Base-by-base conservation (phyloP, 2,797 vertebrate genomes). In the Sebastes minor region DNA sequence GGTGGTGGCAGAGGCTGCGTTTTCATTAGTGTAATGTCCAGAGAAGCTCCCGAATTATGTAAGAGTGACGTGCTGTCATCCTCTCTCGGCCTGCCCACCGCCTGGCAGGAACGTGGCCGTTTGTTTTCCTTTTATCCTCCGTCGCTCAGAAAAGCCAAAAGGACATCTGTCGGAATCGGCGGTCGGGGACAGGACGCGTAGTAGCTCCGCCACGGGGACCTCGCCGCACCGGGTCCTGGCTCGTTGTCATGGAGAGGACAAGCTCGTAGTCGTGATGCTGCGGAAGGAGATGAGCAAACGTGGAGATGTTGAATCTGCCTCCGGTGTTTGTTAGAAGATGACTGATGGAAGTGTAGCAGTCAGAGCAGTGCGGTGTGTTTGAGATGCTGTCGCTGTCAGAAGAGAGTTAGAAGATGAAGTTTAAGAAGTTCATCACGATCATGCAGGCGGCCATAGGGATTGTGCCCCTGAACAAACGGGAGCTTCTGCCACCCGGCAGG, bases 391-490 rank as follows among this genome's bases (percentile, higher is more conserved):
- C n/a, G 18, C 61, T 10, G 30, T 14, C 16, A 6, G 46, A 70
- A 52, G 73, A 78, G 46, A 63, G 61, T 49, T 82, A 70, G 30
- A 92, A 86, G 85, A 99, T 99, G 98, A 97, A 96, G 93, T 99
- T 98, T 86, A 99, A 99, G 96, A 99, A 99, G 91, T 99, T 98
- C 28, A 96, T 97, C 88, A 97, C 97, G 23, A 97, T 99, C 91
- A 95, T 99, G 96, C 97, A 99, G 91, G 97, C 97, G 12, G 97
- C 97, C 0, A 94, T 98, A 71, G 97, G 97, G 62, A 95, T 99
- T 11, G 97, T 97, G 13, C 97, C 98, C 20, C 96, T 99, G 71
- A 99, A 98, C 94, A 99, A 99, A 91, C 94, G 97, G 64, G 98
- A 98, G 83, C 95, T 99, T 38, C 91, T 99, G 49, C 97, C 97